A percentile compares a stretch with the other conserved stretches of the same genome.
Evolutionary conservation across 2,113 vertebrate species (phyloP).

Genomic region (Riparia riparia): DNA sequence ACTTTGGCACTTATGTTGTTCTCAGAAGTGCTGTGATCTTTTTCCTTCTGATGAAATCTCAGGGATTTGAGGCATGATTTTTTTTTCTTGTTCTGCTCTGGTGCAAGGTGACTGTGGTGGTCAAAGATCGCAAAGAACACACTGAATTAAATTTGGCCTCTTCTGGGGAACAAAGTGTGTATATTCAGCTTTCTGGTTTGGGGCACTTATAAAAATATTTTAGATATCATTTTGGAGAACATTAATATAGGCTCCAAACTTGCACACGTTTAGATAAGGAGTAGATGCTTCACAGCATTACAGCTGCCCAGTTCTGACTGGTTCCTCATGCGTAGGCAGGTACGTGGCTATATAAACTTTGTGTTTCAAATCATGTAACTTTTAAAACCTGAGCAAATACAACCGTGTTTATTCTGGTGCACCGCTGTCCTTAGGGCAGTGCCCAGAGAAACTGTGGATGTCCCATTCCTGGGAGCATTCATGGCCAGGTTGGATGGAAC

Average conservation of each 20-base stretch:
- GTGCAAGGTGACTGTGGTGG: background rate
- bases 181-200: background rate
- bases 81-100: background rate
- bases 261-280: background rate
- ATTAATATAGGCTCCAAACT: background rate
- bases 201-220: background rate
- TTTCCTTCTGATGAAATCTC: slow-evolving; percentile 38
- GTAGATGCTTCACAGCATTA: background rate
- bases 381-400: background rate
- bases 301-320: background rate
- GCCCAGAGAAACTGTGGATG: background rate
- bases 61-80: slow-evolving; percentile 2
- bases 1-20: slow-evolving; percentile 47
- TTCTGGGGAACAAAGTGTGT: background rate
- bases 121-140: background rate
- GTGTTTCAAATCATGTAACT: background rate
- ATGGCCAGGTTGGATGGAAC: background rate
- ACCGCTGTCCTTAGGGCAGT: background rate
- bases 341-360: background rate
- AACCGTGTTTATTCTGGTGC: background rate
- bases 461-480: background rate
- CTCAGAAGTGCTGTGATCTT: slow-evolving; percentile 53
- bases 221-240: background rate
- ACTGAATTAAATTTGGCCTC: slow-evolving; percentile 14
- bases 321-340: background rate